phyloP scores from a whole-genome alignment of 2,888 invertebrate genomes.

The Ferrisia virgata region DNA sequence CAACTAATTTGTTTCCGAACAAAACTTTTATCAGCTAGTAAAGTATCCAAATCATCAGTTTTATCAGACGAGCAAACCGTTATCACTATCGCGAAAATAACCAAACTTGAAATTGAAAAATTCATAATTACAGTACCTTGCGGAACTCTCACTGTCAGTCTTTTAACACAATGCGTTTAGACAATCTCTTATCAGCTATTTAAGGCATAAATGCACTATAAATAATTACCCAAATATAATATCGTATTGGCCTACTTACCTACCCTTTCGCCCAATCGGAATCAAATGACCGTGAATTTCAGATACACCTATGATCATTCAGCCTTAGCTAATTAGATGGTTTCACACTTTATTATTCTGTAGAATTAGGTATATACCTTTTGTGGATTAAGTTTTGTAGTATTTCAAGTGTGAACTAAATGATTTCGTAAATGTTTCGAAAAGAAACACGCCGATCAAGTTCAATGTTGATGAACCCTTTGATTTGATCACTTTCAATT shows the following conservation, averaged over 20 bases:
- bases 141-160: neutral
- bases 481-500: neutral
- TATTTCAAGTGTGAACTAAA: neutral
- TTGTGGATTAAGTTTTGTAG: neutral
- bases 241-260: neutral
- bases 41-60: constrained; percentile 1
- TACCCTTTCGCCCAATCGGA: neutral
- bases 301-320: neutral
- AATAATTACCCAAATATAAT: constrained; percentile 34
- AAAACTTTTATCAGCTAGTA: constrained; percentile 25
- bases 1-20: constrained; percentile 33
- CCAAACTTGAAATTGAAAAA: neutral
- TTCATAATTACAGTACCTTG: neutral
- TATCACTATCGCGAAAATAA: neutral
- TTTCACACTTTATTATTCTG: constrained; percentile 30
- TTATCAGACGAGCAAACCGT: neutral
- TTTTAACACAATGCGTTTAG: neutral
- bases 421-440: neutral
- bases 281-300: constrained; percentile 30
- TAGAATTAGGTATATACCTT: neutral
- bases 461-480: constrained; percentile 10
- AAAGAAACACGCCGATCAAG: neutral
- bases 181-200: neutral
- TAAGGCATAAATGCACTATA: neutral
- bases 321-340: constrained; percentile 35